phyloP scores from a whole-genome alignment of 2,113 vertebrate species.

The Trichechus manatus region DNA sequence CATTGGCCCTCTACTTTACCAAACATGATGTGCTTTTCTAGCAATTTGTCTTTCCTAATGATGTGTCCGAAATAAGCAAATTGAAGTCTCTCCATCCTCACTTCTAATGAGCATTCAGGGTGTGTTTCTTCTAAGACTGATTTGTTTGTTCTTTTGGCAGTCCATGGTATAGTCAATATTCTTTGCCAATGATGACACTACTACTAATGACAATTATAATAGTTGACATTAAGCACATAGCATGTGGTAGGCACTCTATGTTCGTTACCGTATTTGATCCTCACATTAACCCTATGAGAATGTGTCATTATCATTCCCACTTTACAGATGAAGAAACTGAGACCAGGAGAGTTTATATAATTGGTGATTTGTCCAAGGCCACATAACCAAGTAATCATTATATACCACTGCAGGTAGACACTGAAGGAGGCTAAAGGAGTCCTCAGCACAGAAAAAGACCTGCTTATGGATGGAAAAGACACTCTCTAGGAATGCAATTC shows the following conservation, averaged over 20 bases:
- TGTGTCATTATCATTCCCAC: background rate
- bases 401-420: background rate
- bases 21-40: background rate
- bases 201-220: background rate
- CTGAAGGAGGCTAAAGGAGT: background rate
- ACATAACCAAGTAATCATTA: background rate
- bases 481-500: background rate
- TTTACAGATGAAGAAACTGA: slow-evolving; percentile 44
- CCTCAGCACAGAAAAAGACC: background rate
- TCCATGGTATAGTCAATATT: background rate
- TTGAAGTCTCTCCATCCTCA: background rate
- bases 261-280: background rate
- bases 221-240: background rate
- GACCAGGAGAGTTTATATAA: background rate
- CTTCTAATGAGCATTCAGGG: background rate
- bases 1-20: background rate
- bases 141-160: background rate
- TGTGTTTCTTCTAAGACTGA: background rate
- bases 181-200: background rate
- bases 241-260: background rate
- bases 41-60: background rate
- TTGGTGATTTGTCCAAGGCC: background rate
- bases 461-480: background rate
- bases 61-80: background rate
- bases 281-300: background rate